A percentile compares a stretch with the other conserved stretches of the same genome.
Conservation (phyloP, 2,797 vertebrate genomes). For the Mycteria americana region DNA sequence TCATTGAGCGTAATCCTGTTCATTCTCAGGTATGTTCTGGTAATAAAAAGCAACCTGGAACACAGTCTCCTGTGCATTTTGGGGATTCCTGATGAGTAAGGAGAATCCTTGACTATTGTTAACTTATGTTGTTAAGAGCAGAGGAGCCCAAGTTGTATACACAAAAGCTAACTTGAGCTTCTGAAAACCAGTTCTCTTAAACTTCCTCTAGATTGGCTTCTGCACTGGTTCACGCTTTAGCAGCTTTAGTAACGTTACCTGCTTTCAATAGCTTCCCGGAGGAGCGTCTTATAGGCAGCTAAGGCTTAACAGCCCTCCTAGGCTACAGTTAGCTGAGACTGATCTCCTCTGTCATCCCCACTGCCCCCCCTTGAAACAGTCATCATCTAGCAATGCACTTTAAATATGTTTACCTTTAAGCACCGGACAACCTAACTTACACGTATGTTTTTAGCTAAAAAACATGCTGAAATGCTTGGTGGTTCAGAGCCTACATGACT, state of each 20-base stretch:
- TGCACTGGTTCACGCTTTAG: background rate
- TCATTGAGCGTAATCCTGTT: background rate
- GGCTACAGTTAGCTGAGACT: background rate
- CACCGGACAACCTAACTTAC: background rate
- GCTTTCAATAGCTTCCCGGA: background rate
- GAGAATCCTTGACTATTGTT: background rate
- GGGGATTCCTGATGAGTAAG: background rate
- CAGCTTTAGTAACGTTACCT: background rate
- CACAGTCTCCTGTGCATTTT: background rate
- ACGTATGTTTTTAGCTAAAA: background rate
- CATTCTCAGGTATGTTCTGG: background rate
- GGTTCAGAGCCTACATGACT: background rate
- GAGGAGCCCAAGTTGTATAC: background rate
- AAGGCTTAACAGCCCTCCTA: background rate
- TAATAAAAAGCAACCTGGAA: background rate
- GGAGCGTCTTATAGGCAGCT: background rate
- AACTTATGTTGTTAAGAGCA: background rate
- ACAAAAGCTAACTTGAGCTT: background rate
- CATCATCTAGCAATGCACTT: background rate
- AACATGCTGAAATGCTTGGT: background rate
- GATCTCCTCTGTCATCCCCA: background rate
- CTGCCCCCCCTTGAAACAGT: background rate
- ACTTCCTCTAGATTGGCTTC: background rate
- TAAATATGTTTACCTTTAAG: background rate
- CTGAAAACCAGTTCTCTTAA: background rate